Conservation (phyloP, 2,888 invertebrate genomes). For the Xestia sexstrigata region DNA sequence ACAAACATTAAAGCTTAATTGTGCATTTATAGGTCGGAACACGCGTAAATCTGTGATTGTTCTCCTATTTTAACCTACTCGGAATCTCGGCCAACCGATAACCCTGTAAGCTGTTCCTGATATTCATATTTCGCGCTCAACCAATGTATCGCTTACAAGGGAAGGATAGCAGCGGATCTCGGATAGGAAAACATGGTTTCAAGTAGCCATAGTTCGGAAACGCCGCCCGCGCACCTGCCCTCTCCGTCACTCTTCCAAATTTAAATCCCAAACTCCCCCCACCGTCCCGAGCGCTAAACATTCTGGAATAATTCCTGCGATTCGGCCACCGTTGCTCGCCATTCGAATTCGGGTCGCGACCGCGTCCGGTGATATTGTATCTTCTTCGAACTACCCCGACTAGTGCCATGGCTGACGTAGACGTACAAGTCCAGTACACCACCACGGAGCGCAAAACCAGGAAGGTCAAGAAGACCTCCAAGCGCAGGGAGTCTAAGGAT, state of each 20-base stretch:
- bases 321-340: slow-evolving; percentile 88
- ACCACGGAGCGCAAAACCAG: slow-evolving; percentile 97
- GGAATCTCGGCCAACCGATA: slow-evolving; percentile 82
- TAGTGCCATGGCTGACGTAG: slow-evolving; percentile 96
- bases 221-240: slow-evolving; percentile 90
- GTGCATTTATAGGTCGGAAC: slow-evolving; percentile 74
- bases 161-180: slow-evolving; percentile 74
- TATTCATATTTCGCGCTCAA: slow-evolving; percentile 65
- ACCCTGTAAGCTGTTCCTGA: slow-evolving; percentile 68
- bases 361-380: slow-evolving; percentile 88
- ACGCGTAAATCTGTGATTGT: slow-evolving; percentile 77
- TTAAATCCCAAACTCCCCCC: slow-evolving; percentile 90
- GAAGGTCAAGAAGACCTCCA: slow-evolving; percentile 96
- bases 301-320: slow-evolving; percentile 91
- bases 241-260: slow-evolving; percentile 91
- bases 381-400: slow-evolving; percentile 74
- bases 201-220: slow-evolving; percentile 80
- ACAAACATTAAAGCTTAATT: slow-evolving; percentile 67
- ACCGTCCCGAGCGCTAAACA: slow-evolving; percentile 85
- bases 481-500: slow-evolving; percentile 94
- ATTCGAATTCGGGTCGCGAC: slow-evolving; percentile 91
- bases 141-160: slow-evolving; percentile 72
- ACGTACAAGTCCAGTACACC: slow-evolving; percentile 96
- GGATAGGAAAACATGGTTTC: slow-evolving; percentile 79
- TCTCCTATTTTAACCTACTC: slow-evolving; percentile 76